Percentiles rank a stretch among this genome's conserved stretches.
Evolutionary conservation across 2,113 vertebrate species (phyloP).

Genomic region (Athene cunicularia): DNA sequence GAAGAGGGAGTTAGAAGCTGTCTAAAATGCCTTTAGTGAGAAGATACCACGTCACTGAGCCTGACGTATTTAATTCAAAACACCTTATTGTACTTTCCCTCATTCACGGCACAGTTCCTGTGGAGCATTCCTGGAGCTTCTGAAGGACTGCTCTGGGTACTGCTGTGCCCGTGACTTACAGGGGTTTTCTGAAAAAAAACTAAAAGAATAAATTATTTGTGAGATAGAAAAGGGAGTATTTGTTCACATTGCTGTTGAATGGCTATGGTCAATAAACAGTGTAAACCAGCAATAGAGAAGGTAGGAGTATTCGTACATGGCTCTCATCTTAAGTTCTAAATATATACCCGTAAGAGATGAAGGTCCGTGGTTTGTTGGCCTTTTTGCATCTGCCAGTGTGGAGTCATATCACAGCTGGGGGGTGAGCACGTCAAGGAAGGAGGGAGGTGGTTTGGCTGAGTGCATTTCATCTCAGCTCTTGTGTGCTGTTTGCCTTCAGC

Average conservation of each 20-base stretch:
- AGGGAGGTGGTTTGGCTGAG: not conserved
- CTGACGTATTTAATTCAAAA: not conserved
- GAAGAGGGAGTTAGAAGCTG: not conserved
- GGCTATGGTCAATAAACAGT: accelerated
- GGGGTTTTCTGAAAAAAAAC: not conserved
- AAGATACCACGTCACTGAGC: not conserved
- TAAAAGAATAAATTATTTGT: not conserved
- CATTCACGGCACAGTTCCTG: not conserved
- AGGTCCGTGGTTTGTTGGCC: accelerated
- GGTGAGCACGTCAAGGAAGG: not conserved
- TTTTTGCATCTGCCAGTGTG: not conserved
- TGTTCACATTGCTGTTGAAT: not conserved
- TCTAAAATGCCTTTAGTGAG: not conserved
- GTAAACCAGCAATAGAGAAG: not conserved
- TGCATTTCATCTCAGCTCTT: not conserved
- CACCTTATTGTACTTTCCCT: not conserved
- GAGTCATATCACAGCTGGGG: not conserved
- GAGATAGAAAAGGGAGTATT: not conserved
- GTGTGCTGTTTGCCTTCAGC: not conserved
- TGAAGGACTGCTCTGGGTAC: not conserved
- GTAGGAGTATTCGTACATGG: accelerated
- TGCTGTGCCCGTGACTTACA: accelerated
- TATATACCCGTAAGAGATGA: accelerated
- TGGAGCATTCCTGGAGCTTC: not conserved
- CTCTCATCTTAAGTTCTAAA: not conserved